phyloP scores from a whole-genome alignment of 2,113 vertebrate genomes.

The Ia io region DNA sequence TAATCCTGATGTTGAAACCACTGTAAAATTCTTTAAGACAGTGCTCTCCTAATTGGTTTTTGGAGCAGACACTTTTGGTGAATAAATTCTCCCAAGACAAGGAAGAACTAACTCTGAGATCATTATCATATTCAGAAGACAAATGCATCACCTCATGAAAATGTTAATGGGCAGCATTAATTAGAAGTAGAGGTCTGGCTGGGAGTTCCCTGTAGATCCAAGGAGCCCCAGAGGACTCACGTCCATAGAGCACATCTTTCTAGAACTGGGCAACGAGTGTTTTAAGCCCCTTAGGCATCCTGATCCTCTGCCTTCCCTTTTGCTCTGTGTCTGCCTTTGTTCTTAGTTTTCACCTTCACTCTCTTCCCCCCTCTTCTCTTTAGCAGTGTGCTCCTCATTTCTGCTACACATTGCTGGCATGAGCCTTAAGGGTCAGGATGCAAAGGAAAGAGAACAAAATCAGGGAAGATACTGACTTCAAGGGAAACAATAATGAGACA shows the following conservation, averaged over 20 bases:
- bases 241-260: background rate
- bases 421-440: background rate
- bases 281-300: background rate
- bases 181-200: conserved; percentile 45
- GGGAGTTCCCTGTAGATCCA: background rate
- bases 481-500: background rate
- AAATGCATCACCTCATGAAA: conserved; percentile 55
- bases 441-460: background rate
- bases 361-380: background rate
- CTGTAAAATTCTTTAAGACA: conserved; percentile 43
- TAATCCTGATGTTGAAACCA: background rate
- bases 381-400: background rate
- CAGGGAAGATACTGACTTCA: background rate
- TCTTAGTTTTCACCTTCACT: background rate
- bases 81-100: conserved; percentile 57
- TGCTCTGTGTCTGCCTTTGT: background rate
- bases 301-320: background rate
- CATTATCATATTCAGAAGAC: conserved; percentile 60
- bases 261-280: background rate
- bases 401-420: background rate
- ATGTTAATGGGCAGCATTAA: conserved; percentile 64
- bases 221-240: background rate
- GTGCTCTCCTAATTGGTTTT: conserved; percentile 43
- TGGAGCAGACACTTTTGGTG: conserved; percentile 6
- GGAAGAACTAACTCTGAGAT: conserved; percentile 54